Conservation (phyloP, 2,113 vertebrate species). For the Holacanthus passer region DNA sequence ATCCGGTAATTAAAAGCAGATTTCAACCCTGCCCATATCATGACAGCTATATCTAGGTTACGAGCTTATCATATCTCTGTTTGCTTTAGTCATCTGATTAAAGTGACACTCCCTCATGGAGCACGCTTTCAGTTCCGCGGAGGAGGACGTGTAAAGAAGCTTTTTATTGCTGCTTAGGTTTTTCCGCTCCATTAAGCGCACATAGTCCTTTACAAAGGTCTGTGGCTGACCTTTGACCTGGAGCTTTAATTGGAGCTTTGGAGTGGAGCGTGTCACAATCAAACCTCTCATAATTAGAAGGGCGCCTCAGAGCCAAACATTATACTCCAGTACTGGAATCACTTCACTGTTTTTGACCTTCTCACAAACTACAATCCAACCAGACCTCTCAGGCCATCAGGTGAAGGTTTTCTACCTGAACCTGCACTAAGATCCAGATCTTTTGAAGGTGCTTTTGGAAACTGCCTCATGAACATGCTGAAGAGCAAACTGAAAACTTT, state of each 20-base stretch:
- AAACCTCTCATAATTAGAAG: neutral
- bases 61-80: conserved; percentile 47
- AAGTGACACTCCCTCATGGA: conserved; percentile 47
- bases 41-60: conserved; percentile 21
- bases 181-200: conserved; percentile 27
- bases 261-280: neutral
- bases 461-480: too few species aligned
- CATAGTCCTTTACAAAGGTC: neutral
- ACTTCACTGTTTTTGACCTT: neutral
- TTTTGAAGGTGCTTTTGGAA: too few species aligned
- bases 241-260: conserved; percentile 8
- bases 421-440: neutral
- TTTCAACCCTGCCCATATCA: neutral
- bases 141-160: conserved; percentile 36
- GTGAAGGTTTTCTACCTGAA: neutral
- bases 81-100: conserved; percentile 59
- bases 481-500: neutral
- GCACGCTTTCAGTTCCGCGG: conserved; percentile 8
- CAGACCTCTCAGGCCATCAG: conserved; percentile 1
- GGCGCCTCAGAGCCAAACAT: neutral
- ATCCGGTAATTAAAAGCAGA: conserved; percentile 48
- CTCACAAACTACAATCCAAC: neutral
- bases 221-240: conserved; percentile 45
- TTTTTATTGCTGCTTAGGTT: conserved; percentile 34
- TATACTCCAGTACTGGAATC: neutral